Conservation (phyloP, 2,797 vertebrate species). For the Lagothrix lagotricha region DNA sequence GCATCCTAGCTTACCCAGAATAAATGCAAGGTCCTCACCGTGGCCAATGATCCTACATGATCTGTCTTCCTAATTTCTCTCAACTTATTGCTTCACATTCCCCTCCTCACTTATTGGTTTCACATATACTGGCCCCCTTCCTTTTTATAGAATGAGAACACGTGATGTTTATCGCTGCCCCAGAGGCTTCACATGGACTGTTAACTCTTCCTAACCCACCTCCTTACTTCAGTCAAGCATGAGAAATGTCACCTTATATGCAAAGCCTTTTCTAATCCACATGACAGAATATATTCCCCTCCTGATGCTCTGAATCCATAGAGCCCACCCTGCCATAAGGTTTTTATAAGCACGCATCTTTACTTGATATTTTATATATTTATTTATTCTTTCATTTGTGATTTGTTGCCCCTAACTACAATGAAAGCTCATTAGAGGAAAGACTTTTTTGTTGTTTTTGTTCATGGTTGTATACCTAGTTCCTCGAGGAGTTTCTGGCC, state of each 20-base stretch:
- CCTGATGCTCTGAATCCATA: background rate
- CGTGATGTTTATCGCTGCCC: background rate
- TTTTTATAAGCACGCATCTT: background rate
- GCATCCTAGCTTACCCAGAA: background rate
- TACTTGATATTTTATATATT: background rate
- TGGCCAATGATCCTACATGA: background rate
- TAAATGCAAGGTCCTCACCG: background rate
- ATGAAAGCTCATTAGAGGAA: background rate
- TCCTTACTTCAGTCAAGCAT: background rate
- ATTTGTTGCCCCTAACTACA: background rate
- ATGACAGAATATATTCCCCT: background rate
- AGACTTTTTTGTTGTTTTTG: background rate
- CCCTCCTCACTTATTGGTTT: background rate
- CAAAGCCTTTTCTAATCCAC: background rate
- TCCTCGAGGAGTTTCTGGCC: background rate
- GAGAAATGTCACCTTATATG: background rate
- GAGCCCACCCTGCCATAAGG: background rate
- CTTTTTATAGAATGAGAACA: background rate
- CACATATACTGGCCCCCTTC: background rate
- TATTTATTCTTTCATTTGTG: background rate
- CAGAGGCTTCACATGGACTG: background rate
- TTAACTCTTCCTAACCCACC: background rate
- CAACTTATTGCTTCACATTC: background rate
- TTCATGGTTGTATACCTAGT: background rate
- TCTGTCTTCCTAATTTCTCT: background rate